A percentile compares a stretch with the other conserved stretches of the same genome.
phyloP scores from a whole-genome alignment of 2,113 vertebrate species.

The Syngnathoides biaculeatus region DNA sequence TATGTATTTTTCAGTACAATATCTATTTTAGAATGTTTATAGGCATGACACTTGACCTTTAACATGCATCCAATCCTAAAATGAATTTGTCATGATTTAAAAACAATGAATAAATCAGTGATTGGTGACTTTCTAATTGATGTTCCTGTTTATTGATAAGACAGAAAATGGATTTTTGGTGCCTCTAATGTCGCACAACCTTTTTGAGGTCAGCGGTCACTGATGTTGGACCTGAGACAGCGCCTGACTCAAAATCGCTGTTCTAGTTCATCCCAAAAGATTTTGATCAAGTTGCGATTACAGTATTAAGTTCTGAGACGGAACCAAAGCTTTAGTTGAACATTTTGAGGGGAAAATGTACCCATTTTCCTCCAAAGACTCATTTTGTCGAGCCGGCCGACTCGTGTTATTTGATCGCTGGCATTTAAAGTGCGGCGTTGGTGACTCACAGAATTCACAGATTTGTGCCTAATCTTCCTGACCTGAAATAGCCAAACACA shows the following conservation, averaged over 20 bases:
- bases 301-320: neutral
- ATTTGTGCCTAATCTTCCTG: slow-evolving; percentile 28
- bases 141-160: neutral
- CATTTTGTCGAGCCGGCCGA: slow-evolving; percentile 28
- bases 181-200: too few relatives aligned
- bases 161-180: too few relatives aligned
- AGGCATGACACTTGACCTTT: too few relatives aligned
- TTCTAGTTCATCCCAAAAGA: neutral
- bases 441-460: slow-evolving; percentile 34
- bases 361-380: slow-evolving; percentile 27
- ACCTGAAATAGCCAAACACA: slow-evolving; percentile 29
- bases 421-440: slow-evolving; percentile 29
- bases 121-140: neutral
- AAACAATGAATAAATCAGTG: neutral
- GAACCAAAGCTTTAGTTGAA: slow-evolving; percentile 4
- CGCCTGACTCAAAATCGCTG: neutral
- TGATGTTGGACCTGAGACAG: neutral
- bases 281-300: neutral
- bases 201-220: neutral
- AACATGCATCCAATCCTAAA: neutral
- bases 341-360: slow-evolving; percentile 17
- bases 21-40: too few relatives aligned
- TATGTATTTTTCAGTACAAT: too few relatives aligned
- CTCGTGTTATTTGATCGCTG: slow-evolving; percentile 17
- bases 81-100: neutral